phyloP scores from a whole-genome alignment of 2,888 invertebrate species.

The Volucella bombylans region DNA sequence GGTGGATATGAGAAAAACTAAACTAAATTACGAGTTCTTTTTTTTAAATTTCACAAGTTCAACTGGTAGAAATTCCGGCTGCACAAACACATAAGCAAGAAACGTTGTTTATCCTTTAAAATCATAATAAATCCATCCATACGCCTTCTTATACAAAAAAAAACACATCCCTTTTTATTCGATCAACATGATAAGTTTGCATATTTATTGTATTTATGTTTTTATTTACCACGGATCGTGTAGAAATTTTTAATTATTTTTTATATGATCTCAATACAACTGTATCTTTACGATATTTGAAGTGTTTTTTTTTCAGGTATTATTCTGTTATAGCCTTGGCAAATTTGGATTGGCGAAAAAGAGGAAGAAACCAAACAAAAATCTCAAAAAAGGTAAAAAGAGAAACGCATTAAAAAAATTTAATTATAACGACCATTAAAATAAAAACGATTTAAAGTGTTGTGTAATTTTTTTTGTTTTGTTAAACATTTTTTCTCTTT shows the following conservation, averaged over 20 bases:
- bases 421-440: not conserved
- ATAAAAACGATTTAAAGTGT: not conserved
- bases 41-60: no score
- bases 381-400: not conserved
- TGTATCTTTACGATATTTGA: slow-evolving; percentile 7
- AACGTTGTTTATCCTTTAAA: not conserved
- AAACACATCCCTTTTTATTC: not conserved
- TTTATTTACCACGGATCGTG: not conserved
- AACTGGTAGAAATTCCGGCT: no score
- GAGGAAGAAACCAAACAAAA: not conserved
- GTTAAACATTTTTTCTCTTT: no score
- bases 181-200: no score
- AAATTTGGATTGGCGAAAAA: slow-evolving; percentile 1
- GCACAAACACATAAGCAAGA: no score
- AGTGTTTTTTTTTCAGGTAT: not conserved
- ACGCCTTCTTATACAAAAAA: slow-evolving; percentile 4
- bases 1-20: no score
- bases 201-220: not conserved
- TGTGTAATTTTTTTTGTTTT: no score
- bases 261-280: slow-evolving; percentile 2
- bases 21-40: no score
- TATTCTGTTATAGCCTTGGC: slow-evolving; percentile 8
- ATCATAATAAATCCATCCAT: slow-evolving; percentile 24
- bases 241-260: not conserved
- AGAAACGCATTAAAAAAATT: not conserved